These are phyloP conservation scores for Idris sp. DNA, from an alignment of 1,140 invertebrate genomes.

Conservation along the genomic window DNA sequence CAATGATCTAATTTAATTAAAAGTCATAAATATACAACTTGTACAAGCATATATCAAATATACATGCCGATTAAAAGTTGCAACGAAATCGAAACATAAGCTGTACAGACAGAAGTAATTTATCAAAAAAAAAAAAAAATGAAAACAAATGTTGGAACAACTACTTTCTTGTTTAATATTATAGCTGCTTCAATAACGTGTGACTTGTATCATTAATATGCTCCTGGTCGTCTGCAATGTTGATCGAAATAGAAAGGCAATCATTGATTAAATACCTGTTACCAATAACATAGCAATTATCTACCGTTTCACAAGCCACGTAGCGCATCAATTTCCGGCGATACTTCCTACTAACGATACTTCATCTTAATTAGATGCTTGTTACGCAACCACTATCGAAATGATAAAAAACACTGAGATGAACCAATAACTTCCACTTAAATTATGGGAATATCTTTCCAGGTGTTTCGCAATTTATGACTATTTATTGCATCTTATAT, in stretches of 20 bases:
- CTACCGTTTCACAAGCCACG: slow-evolving; percentile 56
- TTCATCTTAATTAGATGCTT: slow-evolving; percentile 47
- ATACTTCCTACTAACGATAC: slow-evolving; percentile 58
- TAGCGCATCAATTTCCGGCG: slow-evolving; percentile 58
- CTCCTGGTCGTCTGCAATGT: slow-evolving; percentile 40
- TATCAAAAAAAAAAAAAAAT: slow-evolving; percentile 5
- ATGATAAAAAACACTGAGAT: slow-evolving; percentile 32
- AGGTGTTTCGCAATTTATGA: slow-evolving; percentile 29
- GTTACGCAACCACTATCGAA: slow-evolving; percentile 42
- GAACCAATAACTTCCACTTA: slow-evolving; percentile 45
- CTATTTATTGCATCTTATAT: no score
- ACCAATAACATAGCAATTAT: slow-evolving; percentile 63
- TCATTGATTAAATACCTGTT: slow-evolving; percentile 65
- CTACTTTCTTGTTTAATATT: slow-evolving; percentile 36
- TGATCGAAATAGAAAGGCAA: slow-evolving; percentile 63
- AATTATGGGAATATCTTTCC: slow-evolving; percentile 41
- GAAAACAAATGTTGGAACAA: slow-evolving; percentile 14
- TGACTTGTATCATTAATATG: slow-evolving; percentile 63
- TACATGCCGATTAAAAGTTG: no score
- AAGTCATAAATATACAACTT: no score
- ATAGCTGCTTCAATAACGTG: slow-evolving; percentile 58
- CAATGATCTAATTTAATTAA: no score
- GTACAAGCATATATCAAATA: no score
- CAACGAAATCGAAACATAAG: no score
- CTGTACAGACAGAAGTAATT: background rate